These are phyloP conservation scores for Elaphurus davidianus DNA, from an alignment of 2,113 vertebrate species.

Conservation along the genomic window DNA sequence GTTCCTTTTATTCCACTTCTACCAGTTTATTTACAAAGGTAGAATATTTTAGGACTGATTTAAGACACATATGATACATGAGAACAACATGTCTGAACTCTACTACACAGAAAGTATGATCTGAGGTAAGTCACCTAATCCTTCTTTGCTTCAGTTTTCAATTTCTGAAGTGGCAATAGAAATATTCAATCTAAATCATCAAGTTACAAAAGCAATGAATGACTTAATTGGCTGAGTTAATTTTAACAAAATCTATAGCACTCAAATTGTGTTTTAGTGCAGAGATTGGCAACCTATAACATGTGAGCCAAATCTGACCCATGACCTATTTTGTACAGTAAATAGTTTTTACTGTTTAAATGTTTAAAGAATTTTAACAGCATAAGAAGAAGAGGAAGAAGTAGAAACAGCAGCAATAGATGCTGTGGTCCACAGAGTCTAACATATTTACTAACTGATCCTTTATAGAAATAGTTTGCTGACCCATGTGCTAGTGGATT, in stretches of 20 bases:
- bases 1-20: conserved; percentile 21
- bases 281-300: neutral
- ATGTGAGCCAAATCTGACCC: neutral
- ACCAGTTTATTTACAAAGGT: conserved; percentile 26
- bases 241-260: conserved; percentile 32
- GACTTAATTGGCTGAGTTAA: neutral
- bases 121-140: neutral
- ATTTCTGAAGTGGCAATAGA: conserved; percentile 24
- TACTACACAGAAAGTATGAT: neutral
- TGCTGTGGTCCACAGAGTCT: neutral
- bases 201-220: neutral
- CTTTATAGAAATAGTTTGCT: neutral
- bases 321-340: neutral
- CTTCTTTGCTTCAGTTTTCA: conserved; percentile 47
- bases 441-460: neutral
- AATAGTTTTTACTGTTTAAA: neutral
- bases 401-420: neutral
- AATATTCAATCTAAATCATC: neutral
- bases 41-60: neutral
- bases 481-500: neutral
- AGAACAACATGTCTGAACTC: neutral
- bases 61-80: neutral
- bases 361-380: neutral
- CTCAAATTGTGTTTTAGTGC: neutral
- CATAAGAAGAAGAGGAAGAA: neutral